These are phyloP conservation scores for Pseudochirops cupreus DNA, from an alignment of 2,797 vertebrate genomes.

Conservation along the genomic window DNA sequence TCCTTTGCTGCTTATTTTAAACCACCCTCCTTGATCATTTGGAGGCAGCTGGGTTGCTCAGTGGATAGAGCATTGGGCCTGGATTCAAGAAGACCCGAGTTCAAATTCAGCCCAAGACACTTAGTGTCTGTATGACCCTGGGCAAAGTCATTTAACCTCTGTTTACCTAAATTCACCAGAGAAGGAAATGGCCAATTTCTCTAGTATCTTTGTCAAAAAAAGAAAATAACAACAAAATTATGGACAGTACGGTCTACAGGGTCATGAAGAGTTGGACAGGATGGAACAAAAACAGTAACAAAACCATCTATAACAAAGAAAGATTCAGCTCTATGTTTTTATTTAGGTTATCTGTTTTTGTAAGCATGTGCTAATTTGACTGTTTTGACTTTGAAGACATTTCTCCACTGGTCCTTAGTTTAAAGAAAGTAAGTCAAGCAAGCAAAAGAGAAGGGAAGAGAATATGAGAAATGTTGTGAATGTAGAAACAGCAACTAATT, in stretches of 20 bases:
- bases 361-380: not conserved
- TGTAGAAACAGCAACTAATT: not conserved
- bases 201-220: constrained; percentile 31
- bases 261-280: not conserved
- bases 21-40: not conserved
- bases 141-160: constrained; percentile 19
- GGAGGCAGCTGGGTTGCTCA: not conserved
- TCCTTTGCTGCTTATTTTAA: not conserved
- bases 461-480: not conserved
- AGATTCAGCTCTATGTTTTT: not conserved
- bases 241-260: not conserved
- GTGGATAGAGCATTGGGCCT: not conserved
- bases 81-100: not conserved
- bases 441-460: not conserved
- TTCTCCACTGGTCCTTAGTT: not conserved
- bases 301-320: not conserved
- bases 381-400: not conserved
- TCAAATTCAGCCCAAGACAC: constrained; percentile 2
- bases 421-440: not conserved
- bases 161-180: too few species aligned
- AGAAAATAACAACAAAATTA: constrained; percentile 15
- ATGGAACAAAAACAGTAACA: not conserved
- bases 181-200: not conserved
- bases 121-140: not conserved
- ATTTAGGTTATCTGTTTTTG: not conserved